Conservation (phyloP, 2,888 invertebrate genomes). For the Stramonita haemastoma region DNA sequence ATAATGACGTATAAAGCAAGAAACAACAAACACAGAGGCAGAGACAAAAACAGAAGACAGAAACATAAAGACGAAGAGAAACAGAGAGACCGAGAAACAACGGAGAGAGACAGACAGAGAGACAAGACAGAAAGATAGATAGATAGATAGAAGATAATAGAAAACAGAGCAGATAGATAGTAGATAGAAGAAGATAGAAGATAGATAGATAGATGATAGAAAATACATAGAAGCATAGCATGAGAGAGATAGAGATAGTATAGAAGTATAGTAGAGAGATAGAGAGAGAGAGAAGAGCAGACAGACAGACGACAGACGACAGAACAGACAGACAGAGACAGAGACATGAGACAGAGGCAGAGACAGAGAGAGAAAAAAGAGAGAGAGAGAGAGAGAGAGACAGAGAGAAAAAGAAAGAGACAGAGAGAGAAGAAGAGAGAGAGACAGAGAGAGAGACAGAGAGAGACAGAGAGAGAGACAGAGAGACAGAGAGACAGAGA, state of each 20-base stretch:
- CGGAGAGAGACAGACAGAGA: no score
- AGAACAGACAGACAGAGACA: neutral
- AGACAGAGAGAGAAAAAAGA: neutral
- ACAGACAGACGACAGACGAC: neutral
- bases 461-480: neutral
- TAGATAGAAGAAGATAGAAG: no score
- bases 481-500: neutral
- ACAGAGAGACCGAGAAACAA: no score
- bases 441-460: neutral
- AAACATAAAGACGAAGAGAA: no score
- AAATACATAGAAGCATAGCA: no score
- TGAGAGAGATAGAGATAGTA: no score
- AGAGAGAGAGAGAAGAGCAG: neutral
- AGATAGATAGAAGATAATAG: neutral
- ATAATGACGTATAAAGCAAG: no score
- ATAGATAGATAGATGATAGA: no score
- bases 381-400: neutral
- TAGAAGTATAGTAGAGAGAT: neutral
- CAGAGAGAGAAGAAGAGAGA: neutral
- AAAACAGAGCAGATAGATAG: no score
- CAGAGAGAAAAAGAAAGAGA: neutral
- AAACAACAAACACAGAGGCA: no score
- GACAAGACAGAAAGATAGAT: neutral
- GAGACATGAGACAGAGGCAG: neutral
- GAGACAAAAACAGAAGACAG: no score